Evolutionary conservation across 2,113 vertebrate genomes (phyloP).

Genomic region (Cottus gobio): DNA sequence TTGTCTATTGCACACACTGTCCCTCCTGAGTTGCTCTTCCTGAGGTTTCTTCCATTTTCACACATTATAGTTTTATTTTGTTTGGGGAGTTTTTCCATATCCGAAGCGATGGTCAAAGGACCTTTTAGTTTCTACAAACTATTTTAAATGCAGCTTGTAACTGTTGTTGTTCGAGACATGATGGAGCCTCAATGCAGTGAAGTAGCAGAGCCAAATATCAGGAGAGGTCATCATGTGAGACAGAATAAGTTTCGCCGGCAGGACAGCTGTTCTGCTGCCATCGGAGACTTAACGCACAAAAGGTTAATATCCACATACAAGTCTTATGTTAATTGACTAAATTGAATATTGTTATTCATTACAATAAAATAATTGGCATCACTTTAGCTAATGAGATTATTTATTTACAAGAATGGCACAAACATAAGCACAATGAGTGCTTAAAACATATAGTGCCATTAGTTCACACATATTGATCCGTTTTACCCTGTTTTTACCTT

Average conservation of each 20-base stretch:
- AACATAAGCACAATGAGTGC: too few species aligned
- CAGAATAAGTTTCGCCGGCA: background rate
- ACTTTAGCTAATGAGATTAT: background rate
- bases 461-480: background rate
- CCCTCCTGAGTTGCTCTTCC: background rate
- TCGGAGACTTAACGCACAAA: background rate
- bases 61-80: background rate
- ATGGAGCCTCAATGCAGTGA: background rate
- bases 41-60: background rate
- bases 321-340: background rate
- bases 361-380: background rate
- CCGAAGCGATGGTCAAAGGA: background rate
- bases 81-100: background rate
- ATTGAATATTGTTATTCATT: background rate
- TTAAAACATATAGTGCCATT: background rate
- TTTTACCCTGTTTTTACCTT: background rate
- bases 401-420: background rate
- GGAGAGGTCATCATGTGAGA: constrained; percentile 45
- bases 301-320: background rate
- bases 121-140: background rate
- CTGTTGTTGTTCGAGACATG: background rate
- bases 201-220: constrained; percentile 9
- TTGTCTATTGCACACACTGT: background rate
- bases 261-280: constrained; percentile 20
- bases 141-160: background rate